phyloP scores from a whole-genome alignment of 2,797 vertebrate genomes.

The Darevskia mixta region DNA sequence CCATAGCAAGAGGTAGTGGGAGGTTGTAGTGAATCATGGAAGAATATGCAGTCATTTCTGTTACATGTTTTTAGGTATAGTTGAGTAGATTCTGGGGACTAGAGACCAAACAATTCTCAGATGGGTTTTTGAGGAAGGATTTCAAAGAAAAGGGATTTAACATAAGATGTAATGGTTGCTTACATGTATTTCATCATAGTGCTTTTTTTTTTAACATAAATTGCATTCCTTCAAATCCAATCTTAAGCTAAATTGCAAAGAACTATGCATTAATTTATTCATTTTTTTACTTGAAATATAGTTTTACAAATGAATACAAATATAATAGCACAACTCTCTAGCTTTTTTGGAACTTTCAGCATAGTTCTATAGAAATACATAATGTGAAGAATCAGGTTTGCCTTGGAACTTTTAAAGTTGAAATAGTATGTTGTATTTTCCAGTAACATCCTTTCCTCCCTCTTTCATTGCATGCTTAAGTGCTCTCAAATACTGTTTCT shows the following conservation, averaged over 20 bases:
- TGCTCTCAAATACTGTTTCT: constrained; percentile 61
- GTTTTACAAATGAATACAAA: background rate
- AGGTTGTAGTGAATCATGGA: background rate
- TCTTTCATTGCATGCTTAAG: constrained; percentile 39
- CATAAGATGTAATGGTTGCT: background rate
- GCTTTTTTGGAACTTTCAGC: background rate
- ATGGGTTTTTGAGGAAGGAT: background rate
- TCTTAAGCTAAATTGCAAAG: background rate
- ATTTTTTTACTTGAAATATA: background rate
- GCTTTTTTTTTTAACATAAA: background rate
- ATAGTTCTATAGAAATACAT: background rate
- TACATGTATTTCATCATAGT: background rate
- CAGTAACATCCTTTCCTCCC: background rate
- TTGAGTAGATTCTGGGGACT: background rate
- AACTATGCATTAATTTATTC: background rate
- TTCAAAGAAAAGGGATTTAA: background rate
- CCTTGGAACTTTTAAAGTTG: background rate
- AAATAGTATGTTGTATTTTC: background rate
- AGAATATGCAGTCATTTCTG: background rate
- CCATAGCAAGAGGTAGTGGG: background rate
- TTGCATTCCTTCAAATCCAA: background rate
- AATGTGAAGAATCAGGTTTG: constrained; percentile 5
- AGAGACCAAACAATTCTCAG: background rate
- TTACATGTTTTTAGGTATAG: background rate
- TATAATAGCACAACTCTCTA: constrained; percentile 3